Conservation (phyloP, 2,888 invertebrate genomes). For the Lithosia quadra region DNA sequence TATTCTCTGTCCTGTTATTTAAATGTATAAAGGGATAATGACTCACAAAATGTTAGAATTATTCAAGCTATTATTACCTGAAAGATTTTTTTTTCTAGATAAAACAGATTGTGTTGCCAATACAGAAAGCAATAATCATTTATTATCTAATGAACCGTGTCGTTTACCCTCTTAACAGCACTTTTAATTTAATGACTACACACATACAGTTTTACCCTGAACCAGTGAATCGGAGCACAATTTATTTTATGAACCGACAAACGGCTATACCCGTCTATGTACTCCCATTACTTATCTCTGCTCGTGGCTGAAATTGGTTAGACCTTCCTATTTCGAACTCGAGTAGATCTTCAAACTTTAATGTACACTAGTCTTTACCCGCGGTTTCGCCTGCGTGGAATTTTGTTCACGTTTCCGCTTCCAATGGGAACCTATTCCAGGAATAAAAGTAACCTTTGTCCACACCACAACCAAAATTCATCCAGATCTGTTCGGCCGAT, state of each 20-base stretch:
- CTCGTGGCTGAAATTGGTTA: background rate
- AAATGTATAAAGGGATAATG: slow-evolving; percentile 3
- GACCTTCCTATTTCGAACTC: background rate
- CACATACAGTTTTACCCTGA: slow-evolving; percentile 16
- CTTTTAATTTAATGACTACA: slow-evolving; percentile 45
- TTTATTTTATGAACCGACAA: slow-evolving; percentile 26
- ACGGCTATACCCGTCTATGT: slow-evolving; percentile 17
- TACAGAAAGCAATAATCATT: slow-evolving; percentile 43
- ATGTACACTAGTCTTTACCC: background rate
- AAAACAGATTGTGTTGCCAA: slow-evolving; percentile 23
- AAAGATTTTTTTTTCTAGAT: slow-evolving; percentile 8
- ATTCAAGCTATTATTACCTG: background rate
- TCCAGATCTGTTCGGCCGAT: too few species aligned
- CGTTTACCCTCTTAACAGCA: slow-evolving; percentile 43
- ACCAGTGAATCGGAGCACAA: slow-evolving; percentile 24
- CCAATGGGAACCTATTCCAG: too few species aligned
- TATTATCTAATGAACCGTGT: slow-evolving; percentile 46
- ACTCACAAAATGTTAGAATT: background rate
- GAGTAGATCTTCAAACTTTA: background rate
- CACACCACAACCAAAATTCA: too few species aligned
- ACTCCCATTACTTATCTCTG: slow-evolving; percentile 13
- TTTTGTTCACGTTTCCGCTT: too few species aligned
- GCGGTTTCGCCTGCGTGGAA: too few species aligned
- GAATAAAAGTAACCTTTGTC: too few species aligned
- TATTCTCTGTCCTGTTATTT: background rate